Evolutionary conservation across 2,888 invertebrate genomes (phyloP).

Genomic region (Eremobia ochroleuca): DNA sequence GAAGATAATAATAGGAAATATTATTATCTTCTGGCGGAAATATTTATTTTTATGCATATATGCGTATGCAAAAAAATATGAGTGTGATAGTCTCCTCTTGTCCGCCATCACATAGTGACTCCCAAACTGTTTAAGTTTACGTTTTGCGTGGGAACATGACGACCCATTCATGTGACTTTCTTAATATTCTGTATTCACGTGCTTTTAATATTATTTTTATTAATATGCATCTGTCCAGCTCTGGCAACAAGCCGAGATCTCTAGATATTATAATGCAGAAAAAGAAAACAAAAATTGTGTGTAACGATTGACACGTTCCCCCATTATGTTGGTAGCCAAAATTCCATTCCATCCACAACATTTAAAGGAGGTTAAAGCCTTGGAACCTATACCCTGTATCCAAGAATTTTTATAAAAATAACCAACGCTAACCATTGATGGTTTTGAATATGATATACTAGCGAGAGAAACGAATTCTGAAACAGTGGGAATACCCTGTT

Average conservation of each 20-base stretch:
- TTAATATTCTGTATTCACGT: constrained; percentile 24
- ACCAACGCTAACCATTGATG: not conserved
- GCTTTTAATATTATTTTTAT: constrained; percentile 36
- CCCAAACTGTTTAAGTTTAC: constrained; percentile 53
- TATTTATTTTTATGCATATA: no score
- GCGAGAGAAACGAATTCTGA: not conserved
- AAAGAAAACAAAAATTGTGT: constrained; percentile 36
- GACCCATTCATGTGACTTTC: constrained; percentile 38
- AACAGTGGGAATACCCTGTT: not conserved
- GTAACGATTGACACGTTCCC: constrained; percentile 48
- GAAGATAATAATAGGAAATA: no score
- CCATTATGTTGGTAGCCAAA: constrained; percentile 41
- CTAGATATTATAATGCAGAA: constrained; percentile 32
- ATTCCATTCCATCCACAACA: constrained; percentile 24
- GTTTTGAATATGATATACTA: not conserved
- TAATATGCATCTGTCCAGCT: constrained; percentile 48
- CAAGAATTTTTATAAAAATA: constrained; percentile 4
- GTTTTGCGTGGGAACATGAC: constrained; percentile 52
- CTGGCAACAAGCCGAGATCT: constrained; percentile 61
- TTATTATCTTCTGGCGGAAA: no score
- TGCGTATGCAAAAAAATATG: constrained; percentile 10
- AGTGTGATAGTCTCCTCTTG: constrained; percentile 27
- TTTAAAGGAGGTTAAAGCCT: constrained; percentile 22
- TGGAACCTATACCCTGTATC: not conserved
- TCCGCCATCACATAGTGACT: constrained; percentile 35